These are phyloP conservation scores for Polydrusus cervinus DNA, from an alignment of 2,888 invertebrate genomes.

Conservation along the genomic window DNA sequence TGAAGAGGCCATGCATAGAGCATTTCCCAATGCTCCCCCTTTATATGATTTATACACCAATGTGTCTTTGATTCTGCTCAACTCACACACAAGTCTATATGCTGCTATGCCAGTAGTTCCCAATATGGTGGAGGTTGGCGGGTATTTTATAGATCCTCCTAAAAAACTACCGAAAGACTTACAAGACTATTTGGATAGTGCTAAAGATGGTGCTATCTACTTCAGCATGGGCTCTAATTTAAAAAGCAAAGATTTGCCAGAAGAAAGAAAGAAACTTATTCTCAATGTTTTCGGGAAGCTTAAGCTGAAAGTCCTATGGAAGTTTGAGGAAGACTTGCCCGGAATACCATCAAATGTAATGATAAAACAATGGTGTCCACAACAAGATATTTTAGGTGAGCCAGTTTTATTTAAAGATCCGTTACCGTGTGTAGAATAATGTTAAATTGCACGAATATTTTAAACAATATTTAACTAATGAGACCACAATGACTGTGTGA, in stretches of 20 bases:
- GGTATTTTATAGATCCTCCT: not conserved
- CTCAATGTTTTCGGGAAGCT: not conserved
- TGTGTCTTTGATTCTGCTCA: too few species aligned
- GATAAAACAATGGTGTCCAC: not conserved
- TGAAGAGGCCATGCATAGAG: not conserved
- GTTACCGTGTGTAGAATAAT: too few species aligned
- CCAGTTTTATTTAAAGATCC: not conserved
- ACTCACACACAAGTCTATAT: not conserved
- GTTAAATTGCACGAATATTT: too few species aligned
- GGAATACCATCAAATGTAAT: too few species aligned
- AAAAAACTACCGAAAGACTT: not conserved
- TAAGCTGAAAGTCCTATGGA: not conserved
- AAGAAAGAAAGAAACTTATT: not conserved
- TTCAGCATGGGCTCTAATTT: constrained; percentile 1
- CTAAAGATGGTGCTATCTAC: not conserved
- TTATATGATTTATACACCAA: too few species aligned
- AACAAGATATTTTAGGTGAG: constrained; percentile 7
- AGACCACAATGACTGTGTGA: too few species aligned
- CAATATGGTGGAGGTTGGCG: not conserved
- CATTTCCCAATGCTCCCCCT: not conserved
- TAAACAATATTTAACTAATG: too few species aligned
- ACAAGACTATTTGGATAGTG: not conserved
- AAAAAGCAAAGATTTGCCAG: not conserved
- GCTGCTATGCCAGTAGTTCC: not conserved
- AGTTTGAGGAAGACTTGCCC: too few species aligned